Evolutionary conservation across 2,888 invertebrate species (phyloP), one percentile per base, ranked within the genome.

Genomic region (Leucania comma): DNA sequence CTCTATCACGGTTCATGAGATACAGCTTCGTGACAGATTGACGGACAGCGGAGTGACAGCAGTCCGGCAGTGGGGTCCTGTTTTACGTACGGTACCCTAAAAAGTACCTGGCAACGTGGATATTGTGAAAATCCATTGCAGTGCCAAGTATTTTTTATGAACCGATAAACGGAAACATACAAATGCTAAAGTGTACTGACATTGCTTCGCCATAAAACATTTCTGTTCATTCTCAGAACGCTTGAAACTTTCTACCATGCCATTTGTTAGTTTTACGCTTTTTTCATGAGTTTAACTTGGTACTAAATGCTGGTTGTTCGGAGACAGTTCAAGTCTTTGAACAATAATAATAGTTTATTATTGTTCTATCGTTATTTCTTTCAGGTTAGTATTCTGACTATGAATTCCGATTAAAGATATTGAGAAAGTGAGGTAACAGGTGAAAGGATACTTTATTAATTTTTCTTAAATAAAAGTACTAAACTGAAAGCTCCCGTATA

Each of bases 261-360:
- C 3, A 12, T 73, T 73, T 50, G 59, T 60, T 60, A 42, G 59
- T 56, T 56, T 77, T 70, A 77, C 54, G 70, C 32, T 32, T 79
- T 54, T 76, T 79, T 67, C 80, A 79, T 59, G 79, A 20, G 38
- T 29, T 73, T 76, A 79, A 62, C 76, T 53, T 62, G 54, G 78
- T 60, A 73, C 70, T 20, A 26, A 77, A 42, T 59, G 53, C n/a
- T 59, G 58, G 20, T 42, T 72, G 76, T 72, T 51, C 12, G 50
- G 56, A 22, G 10, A 53, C 48, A 38, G 29, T 10, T 46, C 26
- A 48, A 48, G 60, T 51, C 2, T 4, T 20, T 22, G 26, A 2
- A 50, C 8, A 51, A 3, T 17, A 26, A 62, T 17, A 26, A 62
- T 73, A 22, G 56, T 42, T 24, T 42, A 42, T 57, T 29, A 46